Percentiles rank a stretch among this genome's conserved stretches.
Conservation (phyloP, 2,888 invertebrate genomes). For the Vannuccia rotundouncinata region DNA sequence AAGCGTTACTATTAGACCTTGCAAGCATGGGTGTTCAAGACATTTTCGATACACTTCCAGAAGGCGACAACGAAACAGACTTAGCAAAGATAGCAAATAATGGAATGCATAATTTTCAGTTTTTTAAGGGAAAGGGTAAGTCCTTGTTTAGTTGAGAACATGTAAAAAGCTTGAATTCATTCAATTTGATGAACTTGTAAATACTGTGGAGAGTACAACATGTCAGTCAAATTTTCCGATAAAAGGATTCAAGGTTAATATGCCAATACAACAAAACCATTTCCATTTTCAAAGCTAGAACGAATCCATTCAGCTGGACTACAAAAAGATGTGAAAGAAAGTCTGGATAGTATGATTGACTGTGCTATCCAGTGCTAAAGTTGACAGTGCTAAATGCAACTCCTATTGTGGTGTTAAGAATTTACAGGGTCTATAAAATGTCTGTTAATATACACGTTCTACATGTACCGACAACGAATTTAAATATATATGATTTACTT, state of each 20-base stretch:
- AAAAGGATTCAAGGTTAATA: not conserved
- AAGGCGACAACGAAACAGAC: not conserved
- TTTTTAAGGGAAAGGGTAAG: not conserved
- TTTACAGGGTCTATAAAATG: not conserved
- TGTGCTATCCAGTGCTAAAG: too few relatives aligned
- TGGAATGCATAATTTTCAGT: conserved; percentile 2
- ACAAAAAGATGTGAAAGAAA: not conserved
- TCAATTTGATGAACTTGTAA: conserved; percentile 13
- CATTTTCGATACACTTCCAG: not conserved
- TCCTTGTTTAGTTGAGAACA: not conserved
- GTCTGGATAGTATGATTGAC: not conserved
- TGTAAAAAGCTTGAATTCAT: not conserved
- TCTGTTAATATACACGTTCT: not conserved
- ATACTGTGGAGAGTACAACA: not conserved
- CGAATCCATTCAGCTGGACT: not conserved
- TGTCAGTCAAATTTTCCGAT: not conserved
- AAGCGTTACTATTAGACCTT: not conserved
- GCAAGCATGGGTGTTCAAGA: conserved; percentile 7
- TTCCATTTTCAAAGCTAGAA: not conserved
- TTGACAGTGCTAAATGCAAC: not conserved
- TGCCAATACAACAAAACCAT: not conserved
- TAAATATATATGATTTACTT: conserved; percentile 3
- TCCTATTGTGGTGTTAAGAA: not conserved
- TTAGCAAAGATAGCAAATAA: not conserved
- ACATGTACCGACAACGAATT: conserved; percentile 18